Base-by-base conservation (phyloP, 1,140 invertebrate genomes). In the Phortica variegata region DNA sequence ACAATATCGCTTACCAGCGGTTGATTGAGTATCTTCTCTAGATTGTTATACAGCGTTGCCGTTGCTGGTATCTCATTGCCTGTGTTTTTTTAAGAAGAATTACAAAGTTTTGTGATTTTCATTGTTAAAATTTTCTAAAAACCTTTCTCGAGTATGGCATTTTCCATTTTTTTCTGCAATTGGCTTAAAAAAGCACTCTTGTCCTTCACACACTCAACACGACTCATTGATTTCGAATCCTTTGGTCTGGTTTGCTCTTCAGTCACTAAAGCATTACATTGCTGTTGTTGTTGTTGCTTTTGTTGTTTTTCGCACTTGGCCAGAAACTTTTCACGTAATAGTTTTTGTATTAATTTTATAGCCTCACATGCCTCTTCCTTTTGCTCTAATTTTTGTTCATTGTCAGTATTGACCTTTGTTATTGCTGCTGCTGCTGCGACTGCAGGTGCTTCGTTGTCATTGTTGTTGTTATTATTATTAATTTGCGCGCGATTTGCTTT, bases 1-100 rank as follows among this genome's bases (percentile, higher is more conserved):
- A 60, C 71, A 2, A 60, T 43, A 49, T 71, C 71, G 16, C 54
- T 71, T 2, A 66, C 42, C 2, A 71, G 71, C 9, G 47, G 59
- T 33, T 57, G 62, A 32, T 62, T 65, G 2, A 74, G 54, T 15
- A 74, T 52, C 49, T 73, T 62, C 12, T 60, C 59, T 13, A 74
- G 51, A 45, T 73, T 68, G 37, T 52, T 68, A 29, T 69, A 47
- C 3, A 74, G 17, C 0, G 59, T 49, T 16, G 52, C 57, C 6
- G 51, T 52, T 2, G 59, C 44, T 32, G 49, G 17, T 34, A 37
- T 32, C n/a, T n/a, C 15, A 9, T 18, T 37, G 19, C 10, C 41
- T 17, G 2, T 26, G 10, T 19, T 32, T 43, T 12, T 9, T 37
- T 16, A 20, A 20, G 0, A 16, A 3, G 6, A 15, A 18, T 9